phyloP scores from a whole-genome alignment of 2,888 invertebrate species.

The Sphaeridia pumilis region DNA sequence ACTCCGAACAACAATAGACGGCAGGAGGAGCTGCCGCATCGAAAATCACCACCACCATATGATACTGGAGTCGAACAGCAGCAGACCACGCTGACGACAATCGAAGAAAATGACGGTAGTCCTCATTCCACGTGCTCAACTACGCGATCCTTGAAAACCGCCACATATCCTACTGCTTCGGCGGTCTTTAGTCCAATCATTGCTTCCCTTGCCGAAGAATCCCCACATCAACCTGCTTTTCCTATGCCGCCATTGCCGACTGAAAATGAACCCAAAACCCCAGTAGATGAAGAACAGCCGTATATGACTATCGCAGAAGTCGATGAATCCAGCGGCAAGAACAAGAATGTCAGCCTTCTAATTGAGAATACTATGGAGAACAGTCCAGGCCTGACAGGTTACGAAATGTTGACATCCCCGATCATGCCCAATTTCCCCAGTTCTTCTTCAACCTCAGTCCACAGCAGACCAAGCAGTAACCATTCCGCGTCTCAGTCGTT shows the following conservation, averaged over 20 bases:
- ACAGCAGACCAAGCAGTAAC: too few relatives aligned
- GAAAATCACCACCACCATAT: slow-evolving; percentile 12
- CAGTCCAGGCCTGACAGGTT: neutral
- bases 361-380: neutral
- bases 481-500: too few relatives aligned
- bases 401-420: neutral
- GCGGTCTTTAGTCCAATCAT: slow-evolving; percentile 30
- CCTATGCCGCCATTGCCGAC: slow-evolving; percentile 2
- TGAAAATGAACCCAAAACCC: neutral
- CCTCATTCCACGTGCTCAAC: slow-evolving; percentile 47
- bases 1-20: neutral
- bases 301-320: slow-evolving; percentile 35
- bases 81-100: slow-evolving; percentile 68
- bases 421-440: neutral
- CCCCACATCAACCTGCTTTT: neutral
- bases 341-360: neutral
- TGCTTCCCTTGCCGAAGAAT: slow-evolving; percentile 8
- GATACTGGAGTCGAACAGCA: slow-evolving; percentile 5
- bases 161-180: slow-evolving; percentile 30
- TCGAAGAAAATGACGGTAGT: slow-evolving; percentile 68
- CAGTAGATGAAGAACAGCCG: slow-evolving; percentile 15
- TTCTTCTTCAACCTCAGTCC: neutral
- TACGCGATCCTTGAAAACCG: slow-evolving; percentile 19
- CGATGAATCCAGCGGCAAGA: slow-evolving; percentile 20
- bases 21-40: neutral